Conservation (phyloP, 2,888 invertebrate genomes). For the Ophion obscuratus region DNA sequence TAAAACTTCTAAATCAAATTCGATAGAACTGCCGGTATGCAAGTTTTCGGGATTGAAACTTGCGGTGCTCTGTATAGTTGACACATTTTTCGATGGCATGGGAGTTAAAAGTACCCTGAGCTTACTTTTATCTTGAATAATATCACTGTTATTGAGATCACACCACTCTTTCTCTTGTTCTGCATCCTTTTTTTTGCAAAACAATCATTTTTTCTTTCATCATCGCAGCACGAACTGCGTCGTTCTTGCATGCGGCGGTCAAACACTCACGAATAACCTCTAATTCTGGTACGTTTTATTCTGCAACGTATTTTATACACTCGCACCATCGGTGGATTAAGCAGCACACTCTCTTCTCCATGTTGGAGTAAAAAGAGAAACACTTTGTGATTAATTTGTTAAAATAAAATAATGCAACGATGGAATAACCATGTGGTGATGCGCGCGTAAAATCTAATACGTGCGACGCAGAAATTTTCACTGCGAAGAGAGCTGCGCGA, state of each 20-base stretch:
- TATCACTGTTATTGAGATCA: conserved; percentile 20
- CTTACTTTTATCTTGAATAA: not conserved
- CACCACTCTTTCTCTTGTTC: conserved; percentile 5
- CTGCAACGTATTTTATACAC: not conserved
- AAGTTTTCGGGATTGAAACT: no score
- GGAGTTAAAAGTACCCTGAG: no score
- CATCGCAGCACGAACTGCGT: not conserved
- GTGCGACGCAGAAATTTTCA: no score
- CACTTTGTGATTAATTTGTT: no score
- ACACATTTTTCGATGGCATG: no score
- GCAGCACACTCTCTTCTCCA: conserved; percentile 21
- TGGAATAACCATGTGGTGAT: no score
- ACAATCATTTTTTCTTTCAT: conserved; percentile 22
- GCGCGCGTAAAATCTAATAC: no score
- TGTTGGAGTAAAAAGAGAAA: not conserved
- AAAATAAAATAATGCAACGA: no score
- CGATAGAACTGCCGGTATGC: no score
- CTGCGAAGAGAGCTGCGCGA: no score
- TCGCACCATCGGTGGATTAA: conserved; percentile 3
- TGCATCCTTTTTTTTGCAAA: conserved; percentile 17
- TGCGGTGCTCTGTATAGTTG: no score
- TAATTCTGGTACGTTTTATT: not conserved
- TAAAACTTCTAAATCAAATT: no score
- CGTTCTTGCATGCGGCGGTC: conserved; percentile 10
- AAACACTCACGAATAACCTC: conserved; percentile 10